A percentile compares a stretch with the other conserved stretches of the same genome.
Conservation (phyloP, 2,888 invertebrate species). For the Bugulina stolonifera region DNA sequence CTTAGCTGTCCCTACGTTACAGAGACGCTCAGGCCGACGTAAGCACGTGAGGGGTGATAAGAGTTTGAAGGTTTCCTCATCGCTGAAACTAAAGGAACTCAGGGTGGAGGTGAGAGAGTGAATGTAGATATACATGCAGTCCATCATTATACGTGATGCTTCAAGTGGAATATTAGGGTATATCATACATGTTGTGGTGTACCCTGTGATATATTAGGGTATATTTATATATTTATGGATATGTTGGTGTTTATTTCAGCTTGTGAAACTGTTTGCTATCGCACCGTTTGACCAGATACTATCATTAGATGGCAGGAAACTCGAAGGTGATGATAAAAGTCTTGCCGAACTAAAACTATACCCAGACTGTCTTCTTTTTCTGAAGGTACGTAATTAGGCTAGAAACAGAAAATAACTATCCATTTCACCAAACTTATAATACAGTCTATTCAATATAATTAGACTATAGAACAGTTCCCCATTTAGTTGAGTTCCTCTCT, state of each 20-base stretch:
- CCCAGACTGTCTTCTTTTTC: slow-evolving; percentile 28
- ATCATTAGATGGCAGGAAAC: slow-evolving; percentile 39
- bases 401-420: too few species aligned
- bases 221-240: not conserved
- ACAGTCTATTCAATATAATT: too few species aligned
- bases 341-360: slow-evolving; percentile 36
- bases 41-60: slow-evolving; percentile 53
- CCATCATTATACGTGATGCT: too few species aligned
- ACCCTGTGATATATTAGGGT: not conserved
- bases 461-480: too few species aligned
- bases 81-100: slow-evolving; percentile 52
- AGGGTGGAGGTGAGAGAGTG: slow-evolving; percentile 50
- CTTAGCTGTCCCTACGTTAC: not conserved
- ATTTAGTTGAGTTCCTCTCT: too few species aligned
- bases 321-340: slow-evolving; percentile 43
- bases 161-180: not conserved
- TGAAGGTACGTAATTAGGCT: slow-evolving; percentile 30
- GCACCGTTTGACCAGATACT: slow-evolving; percentile 54
- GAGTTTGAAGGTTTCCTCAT: slow-evolving; percentile 52
- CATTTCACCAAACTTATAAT: too few species aligned
- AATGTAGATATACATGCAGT: too few species aligned
- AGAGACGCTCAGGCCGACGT: slow-evolving; percentile 50
- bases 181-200: not conserved
- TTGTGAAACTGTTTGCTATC: slow-evolving; percentile 53
- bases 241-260: slow-evolving; percentile 33